Percentiles rank a stretch among this genome's conserved stretches.
These are phyloP conservation scores for Grallaria varia DNA, from an alignment of 2,113 vertebrate genomes.

Conservation along the genomic window DNA sequence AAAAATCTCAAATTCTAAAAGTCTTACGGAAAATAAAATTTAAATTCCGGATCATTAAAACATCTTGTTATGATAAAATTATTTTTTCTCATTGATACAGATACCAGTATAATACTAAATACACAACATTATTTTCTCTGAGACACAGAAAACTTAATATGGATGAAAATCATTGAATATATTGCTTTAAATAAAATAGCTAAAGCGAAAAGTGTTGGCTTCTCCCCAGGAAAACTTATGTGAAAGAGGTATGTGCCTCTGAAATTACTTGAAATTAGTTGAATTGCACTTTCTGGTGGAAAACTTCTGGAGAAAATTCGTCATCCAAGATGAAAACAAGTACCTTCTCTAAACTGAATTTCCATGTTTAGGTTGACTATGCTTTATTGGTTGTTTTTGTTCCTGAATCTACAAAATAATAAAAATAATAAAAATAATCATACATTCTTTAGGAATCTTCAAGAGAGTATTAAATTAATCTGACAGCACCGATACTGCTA, in stretches of 20 bases:
- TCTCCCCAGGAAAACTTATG: background rate
- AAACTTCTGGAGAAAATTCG: background rate
- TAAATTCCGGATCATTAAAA: background rate
- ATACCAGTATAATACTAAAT: background rate
- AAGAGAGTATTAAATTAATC: conserved; percentile 68
- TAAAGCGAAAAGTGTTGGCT: background rate
- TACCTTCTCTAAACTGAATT: background rate
- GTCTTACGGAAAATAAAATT: background rate
- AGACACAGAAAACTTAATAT: background rate
- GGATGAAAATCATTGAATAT: background rate
- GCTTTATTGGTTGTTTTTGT: background rate
- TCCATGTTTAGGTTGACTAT: background rate
- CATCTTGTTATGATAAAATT: background rate
- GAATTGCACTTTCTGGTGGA: background rate
- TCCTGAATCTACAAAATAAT: conserved; percentile 64
- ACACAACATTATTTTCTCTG: background rate
- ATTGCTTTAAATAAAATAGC: background rate
- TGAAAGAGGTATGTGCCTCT: background rate
- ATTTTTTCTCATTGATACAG: background rate
- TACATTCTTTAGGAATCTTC: conserved; percentile 68
- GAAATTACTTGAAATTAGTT: background rate
- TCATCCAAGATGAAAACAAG: background rate
- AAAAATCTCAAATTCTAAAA: background rate
- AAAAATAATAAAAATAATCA: conserved; percentile 67
- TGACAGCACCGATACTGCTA: conserved; percentile 64